A percentile compares a stretch with the other conserved stretches of the same genome.
Evolutionary conservation across 1,140 invertebrate genomes (phyloP).

Genomic region (Nilaparvata lugens): DNA sequence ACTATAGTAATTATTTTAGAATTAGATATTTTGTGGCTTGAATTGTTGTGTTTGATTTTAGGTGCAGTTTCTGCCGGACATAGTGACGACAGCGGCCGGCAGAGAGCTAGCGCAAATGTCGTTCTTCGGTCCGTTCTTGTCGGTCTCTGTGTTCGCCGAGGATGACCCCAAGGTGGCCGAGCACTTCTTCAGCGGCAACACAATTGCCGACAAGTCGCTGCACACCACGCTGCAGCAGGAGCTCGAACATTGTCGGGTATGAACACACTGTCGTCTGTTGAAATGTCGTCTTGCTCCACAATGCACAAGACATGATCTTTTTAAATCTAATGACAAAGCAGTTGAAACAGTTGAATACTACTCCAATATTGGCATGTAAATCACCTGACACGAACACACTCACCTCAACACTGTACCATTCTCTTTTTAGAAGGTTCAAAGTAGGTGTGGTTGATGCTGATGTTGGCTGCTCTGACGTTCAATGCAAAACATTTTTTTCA

Average conservation of each 20-base stretch:
- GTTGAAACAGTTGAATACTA: too few species aligned
- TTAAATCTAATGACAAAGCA: too few species aligned
- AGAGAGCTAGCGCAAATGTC: slow-evolving; percentile 74
- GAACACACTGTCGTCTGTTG: slow-evolving; percentile 1
- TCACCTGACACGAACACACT: background rate
- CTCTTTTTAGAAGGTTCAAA: background rate
- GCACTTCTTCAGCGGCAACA: slow-evolving; percentile 49
- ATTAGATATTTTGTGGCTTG: too few species aligned
- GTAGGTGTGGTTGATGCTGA: background rate
- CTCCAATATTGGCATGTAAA: too few species aligned
- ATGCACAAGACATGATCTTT: too few species aligned
- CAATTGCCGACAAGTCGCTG: slow-evolving; percentile 44
- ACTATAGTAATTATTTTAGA: too few species aligned
- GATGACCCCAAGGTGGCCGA: slow-evolving; percentile 75
- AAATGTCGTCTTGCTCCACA: too few species aligned
- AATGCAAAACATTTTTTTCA: too few species aligned
- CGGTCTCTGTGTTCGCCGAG: slow-evolving; percentile 84
- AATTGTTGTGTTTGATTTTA: slow-evolving; percentile 36
- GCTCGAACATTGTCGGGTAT: slow-evolving; percentile 52
- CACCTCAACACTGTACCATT: background rate
- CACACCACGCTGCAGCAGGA: slow-evolving; percentile 57
- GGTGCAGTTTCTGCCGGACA: slow-evolving; percentile 64
- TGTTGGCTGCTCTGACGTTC: too few species aligned
- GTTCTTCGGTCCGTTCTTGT: slow-evolving; percentile 82
- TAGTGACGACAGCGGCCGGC: slow-evolving; percentile 57